phyloP scores from a whole-genome alignment of 2,113 vertebrate genomes.

The Elephas maximus region DNA sequence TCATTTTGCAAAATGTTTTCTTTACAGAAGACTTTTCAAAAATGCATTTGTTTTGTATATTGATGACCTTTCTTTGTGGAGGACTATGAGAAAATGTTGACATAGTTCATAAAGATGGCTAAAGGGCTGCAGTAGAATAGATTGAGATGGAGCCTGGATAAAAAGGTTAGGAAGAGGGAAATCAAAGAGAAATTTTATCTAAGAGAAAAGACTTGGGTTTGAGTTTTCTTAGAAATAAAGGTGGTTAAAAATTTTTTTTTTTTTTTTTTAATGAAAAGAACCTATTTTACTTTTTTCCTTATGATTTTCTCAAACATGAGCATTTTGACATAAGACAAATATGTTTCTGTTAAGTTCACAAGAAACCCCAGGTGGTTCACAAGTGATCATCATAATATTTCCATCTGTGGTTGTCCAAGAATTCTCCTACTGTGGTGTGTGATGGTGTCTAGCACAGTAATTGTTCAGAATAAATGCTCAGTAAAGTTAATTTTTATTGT shows the following conservation, averaged over 20 bases:
- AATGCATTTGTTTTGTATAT: not conserved
- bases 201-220: not conserved
- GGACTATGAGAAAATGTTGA: not conserved
- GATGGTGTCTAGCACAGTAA: not conserved
- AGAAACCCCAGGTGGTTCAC: too few relatives aligned
- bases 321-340: not conserved
- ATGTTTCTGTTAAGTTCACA: not conserved
- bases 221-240: not conserved
- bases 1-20: conserved; percentile 18
- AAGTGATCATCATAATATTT: not conserved
- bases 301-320: not conserved
- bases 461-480: not conserved
- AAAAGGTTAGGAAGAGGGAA: not conserved
- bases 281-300: not conserved
- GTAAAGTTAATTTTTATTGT: not conserved
- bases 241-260: too few relatives aligned
- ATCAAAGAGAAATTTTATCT: not conserved
- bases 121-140: not conserved
- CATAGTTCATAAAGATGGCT: conserved; percentile 16
- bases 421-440: not conserved
- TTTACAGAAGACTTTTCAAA: not conserved
- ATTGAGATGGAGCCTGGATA: not conserved
- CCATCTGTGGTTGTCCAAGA: not conserved
- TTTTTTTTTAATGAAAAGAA: not conserved
- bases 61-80: not conserved